These are phyloP conservation scores for Drosophila aldrichi DNA, from an alignment of 2,888 invertebrate genomes.

Conservation along the genomic window DNA sequence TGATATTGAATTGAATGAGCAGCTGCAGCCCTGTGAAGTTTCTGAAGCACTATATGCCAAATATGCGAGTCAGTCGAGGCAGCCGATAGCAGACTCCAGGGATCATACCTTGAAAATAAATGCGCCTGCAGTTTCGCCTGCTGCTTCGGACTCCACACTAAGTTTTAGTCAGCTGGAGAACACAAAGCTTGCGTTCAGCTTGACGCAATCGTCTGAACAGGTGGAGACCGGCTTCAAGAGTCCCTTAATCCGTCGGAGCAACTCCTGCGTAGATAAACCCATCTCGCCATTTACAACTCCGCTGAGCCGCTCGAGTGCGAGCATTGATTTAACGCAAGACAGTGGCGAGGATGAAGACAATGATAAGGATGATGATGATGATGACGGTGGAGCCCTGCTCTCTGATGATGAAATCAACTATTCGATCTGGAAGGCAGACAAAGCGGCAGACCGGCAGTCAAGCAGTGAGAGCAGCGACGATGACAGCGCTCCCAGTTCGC, in stretches of 20 bases:
- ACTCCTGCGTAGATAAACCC: conserved; percentile 21
- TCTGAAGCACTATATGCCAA: conserved; percentile 32
- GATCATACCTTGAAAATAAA: background rate
- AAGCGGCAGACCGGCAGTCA: conserved; percentile 26
- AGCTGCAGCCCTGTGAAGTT: conserved; percentile 15
- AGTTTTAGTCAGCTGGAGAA: conserved; percentile 42
- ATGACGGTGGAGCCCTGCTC: conserved; percentile 81
- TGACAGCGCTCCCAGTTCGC: conserved; percentile 5
- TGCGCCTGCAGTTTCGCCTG: background rate
- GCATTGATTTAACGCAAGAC: conserved; percentile 76
- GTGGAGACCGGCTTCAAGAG: conserved; percentile 50
- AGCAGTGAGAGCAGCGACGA: conserved; percentile 17
- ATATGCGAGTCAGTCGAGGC: background rate
- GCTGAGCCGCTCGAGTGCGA: conserved; percentile 42
- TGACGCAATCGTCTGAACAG: conserved; percentile 22
- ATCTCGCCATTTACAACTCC: background rate
- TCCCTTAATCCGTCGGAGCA: conserved; percentile 14
- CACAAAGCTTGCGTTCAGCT: conserved; percentile 35
- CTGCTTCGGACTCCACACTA: conserved; percentile 2
- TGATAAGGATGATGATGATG: conserved; percentile 7
- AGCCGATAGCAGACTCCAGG: background rate
- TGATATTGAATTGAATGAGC: background rate
- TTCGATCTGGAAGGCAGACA: conserved; percentile 86
- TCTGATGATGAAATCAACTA: conserved; percentile 89
- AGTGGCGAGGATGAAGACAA: conserved; percentile 36